A percentile compares a stretch with the other conserved stretches of the same genome.
Conservation (phyloP, 1,140 invertebrate species). For the Chlorops oryzae region DNA sequence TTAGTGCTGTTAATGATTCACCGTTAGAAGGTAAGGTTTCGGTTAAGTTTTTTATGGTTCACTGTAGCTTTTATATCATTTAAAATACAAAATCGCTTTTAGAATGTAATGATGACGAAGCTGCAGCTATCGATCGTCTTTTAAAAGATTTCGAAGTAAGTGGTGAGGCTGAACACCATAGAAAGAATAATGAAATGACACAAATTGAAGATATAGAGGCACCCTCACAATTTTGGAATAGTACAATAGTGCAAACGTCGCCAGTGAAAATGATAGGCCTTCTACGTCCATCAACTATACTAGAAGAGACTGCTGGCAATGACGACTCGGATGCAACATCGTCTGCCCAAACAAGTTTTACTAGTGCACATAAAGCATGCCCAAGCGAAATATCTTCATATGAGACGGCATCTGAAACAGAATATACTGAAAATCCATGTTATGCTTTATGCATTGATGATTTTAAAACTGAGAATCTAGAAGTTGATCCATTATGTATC, state of each 20-base stretch:
- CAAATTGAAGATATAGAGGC: slow-evolving; percentile 41
- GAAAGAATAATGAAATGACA: slow-evolving; percentile 34
- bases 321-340: slow-evolving; percentile 21
- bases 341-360: slow-evolving; percentile 24
- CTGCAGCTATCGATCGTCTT: slow-evolving; percentile 25
- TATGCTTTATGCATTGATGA: too few species aligned
- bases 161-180: slow-evolving; percentile 26
- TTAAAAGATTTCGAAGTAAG: slow-evolving; percentile 24
- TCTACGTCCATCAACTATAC: slow-evolving; percentile 38
- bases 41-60: slow-evolving; percentile 1
- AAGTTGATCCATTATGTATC: too few species aligned
- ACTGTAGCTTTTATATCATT: too few species aligned
- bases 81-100: too few species aligned
- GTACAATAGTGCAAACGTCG: slow-evolving; percentile 22
- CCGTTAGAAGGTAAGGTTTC: neutral
- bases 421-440: too few species aligned
- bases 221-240: slow-evolving; percentile 39
- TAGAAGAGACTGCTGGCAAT: slow-evolving; percentile 32
- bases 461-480: too few species aligned
- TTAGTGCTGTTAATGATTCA: neutral
- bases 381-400: slow-evolving; percentile 21
- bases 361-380: slow-evolving; percentile 19
- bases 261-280: slow-evolving; percentile 43
- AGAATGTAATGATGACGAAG: slow-evolving; percentile 22
- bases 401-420: slow-evolving; percentile 37